Evolutionary conservation across 1,140 invertebrate species (phyloP), one percentile per base, ranked within the genome.

Genomic region (Globodera ellingtonae): DNA sequence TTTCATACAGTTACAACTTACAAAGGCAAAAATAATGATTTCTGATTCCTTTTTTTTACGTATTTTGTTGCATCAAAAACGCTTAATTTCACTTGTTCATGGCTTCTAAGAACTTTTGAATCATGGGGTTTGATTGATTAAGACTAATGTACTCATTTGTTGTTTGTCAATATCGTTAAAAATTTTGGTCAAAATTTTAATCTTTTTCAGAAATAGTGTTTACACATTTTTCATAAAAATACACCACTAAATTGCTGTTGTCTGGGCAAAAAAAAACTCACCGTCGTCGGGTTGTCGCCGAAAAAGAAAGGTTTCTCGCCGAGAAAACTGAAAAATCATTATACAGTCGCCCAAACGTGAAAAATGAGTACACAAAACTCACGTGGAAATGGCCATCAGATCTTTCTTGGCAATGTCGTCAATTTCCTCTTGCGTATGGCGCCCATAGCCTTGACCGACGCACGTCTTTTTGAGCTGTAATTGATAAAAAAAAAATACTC

Each of bases 301-400:
- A 96, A 96, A 92, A 97, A 95, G 92, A 94, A 97, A 8, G 93
- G 93, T 90, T 95, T 96, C 87, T 95, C 95, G 70, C 93, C 94
- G 69, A 97, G 91, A 90, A 94, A 92, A 85, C 90, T 94, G 92
- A 85, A 95, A 94, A 72, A 94, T 94, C 44, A 96, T 92, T n/a
- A 94, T 94, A 9, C 44, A 35, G 10, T 35, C n/a, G 69, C 46
- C 4, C 24, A 10, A 18, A 67, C 18, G 5, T 59, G 35, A 18
- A 44, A 15, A 65, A 77, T n/a, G 48, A 48, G 10, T 75, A 35
- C 10, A 62, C 5, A 62, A 13, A 50, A 24, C 56, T 13, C 24
- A 77, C 75, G 95, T 94, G 70, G 94, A 94, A 47, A 97, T 92
- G 21, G 94, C 94, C 90, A 94, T 94, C 80, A 97, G 91, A 91